These are phyloP conservation scores for Harlomillsia oculata DNA, from an alignment of 1,140 invertebrate genomes.

Conservation along the genomic window DNA sequence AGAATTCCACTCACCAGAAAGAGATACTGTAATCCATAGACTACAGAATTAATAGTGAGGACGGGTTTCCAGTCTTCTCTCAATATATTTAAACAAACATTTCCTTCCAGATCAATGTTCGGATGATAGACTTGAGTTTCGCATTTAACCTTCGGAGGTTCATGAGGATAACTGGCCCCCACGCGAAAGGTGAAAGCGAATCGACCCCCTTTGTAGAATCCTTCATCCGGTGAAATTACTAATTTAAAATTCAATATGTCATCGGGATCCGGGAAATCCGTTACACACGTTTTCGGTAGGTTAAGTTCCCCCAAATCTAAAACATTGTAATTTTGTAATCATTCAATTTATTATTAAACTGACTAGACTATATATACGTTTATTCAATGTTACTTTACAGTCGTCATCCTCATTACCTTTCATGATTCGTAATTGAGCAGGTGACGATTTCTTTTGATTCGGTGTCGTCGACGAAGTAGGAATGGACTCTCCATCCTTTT, in stretches of 20 bases:
- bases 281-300: conserved; percentile 90
- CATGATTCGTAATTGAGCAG: conserved; percentile 89
- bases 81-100: conserved; percentile 88
- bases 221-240: conserved; percentile 94
- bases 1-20: conserved; percentile 69
- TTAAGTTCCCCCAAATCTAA: conserved; percentile 95
- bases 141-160: conserved; percentile 90
- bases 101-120: conserved; percentile 89
- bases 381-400: not conserved
- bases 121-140: conserved; percentile 90
- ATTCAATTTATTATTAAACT: not conserved
- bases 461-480: conserved; percentile 52
- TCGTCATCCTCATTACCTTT: conserved; percentile 60
- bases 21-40: conserved; percentile 95
- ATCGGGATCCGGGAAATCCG: conserved; percentile 92
- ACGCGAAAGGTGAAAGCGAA: conserved; percentile 98
- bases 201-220: conserved; percentile 84
- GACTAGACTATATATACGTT: not conserved
- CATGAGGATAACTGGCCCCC: conserved; percentile 92
- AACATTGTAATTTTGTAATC: conserved; percentile 39
- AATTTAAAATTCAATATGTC: conserved; percentile 93
- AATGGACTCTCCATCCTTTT: conserved; percentile 83
- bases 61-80: conserved; percentile 99
- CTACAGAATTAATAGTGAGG: conserved; percentile 92
- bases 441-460: conserved; percentile 82